A percentile compares a stretch with the other conserved stretches of the same genome.
These are phyloP conservation scores for Mesaphorura yosii DNA, from an alignment of 1,140 invertebrate species.

Conservation along the genomic window DNA sequence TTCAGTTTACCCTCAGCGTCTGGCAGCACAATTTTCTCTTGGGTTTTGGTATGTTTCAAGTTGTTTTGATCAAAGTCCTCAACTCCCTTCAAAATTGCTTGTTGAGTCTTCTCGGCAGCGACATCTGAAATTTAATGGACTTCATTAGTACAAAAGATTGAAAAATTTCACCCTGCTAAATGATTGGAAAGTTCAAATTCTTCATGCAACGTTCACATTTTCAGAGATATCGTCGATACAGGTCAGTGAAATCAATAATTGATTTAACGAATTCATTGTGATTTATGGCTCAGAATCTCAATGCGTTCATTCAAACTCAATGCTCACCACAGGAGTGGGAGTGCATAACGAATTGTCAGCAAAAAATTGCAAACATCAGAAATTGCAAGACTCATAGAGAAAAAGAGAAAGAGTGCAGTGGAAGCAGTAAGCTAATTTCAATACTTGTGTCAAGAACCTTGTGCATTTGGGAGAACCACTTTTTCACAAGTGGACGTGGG, in stretches of 20 bases:
- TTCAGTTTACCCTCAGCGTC: slow-evolving; percentile 73
- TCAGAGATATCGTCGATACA: neutral
- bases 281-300: neutral
- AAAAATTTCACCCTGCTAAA: neutral
- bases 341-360: no score
- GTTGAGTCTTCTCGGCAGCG: slow-evolving; percentile 70
- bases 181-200: neutral
- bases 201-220: neutral
- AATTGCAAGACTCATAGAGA: no score
- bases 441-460: slow-evolving; percentile 65
- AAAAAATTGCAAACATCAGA: no score
- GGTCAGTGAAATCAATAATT: neutral
- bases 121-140: slow-evolving; percentile 50
- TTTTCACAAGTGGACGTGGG: slow-evolving; percentile 75
- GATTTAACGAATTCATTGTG: neutral
- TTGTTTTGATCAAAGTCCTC: slow-evolving; percentile 67
- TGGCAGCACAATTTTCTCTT: slow-evolving; percentile 85
- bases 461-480: slow-evolving; percentile 69
- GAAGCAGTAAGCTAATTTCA: no score
- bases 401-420: no score
- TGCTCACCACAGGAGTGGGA: no score
- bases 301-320: neutral
- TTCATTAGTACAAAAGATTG: neutral
- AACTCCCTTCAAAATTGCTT: slow-evolving; percentile 71
- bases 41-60: slow-evolving; percentile 82